These are phyloP conservation scores for Ecliptopera silaceata DNA, from an alignment of 2,888 invertebrate genomes.

Conservation along the genomic window DNA sequence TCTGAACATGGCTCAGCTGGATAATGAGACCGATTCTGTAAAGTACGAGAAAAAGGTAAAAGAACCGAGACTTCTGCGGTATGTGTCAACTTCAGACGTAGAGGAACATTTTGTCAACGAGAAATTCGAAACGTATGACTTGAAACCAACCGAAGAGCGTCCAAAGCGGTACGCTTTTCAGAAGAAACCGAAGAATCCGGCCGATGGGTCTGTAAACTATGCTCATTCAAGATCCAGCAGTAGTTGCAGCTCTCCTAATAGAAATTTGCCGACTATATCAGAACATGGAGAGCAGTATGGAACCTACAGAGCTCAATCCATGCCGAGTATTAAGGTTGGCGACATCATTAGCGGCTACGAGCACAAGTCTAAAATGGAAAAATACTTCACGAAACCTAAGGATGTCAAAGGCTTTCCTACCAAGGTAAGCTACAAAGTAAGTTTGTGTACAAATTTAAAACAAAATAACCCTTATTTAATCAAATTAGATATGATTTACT, in stretches of 20 bases:
- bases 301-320: constrained; percentile 60
- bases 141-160: constrained; percentile 65
- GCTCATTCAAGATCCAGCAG: constrained; percentile 74
- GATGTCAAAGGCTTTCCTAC: constrained; percentile 62
- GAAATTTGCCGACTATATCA: constrained; percentile 73
- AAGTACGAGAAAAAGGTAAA: constrained; percentile 75
- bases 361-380: constrained; percentile 69
- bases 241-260: constrained; percentile 73
- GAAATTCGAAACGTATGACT: constrained; percentile 73
- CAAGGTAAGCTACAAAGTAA: constrained; percentile 69
- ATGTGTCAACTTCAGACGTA: constrained; percentile 70
- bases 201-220: constrained; percentile 74
- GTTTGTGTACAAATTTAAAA: too few species aligned
- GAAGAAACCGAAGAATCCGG: constrained; percentile 72
- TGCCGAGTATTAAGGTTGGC: constrained; percentile 47
- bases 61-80: constrained; percentile 69
- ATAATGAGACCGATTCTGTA: constrained; percentile 75
- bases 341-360: constrained; percentile 60
- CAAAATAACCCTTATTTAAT: too few species aligned
- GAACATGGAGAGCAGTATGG: constrained; percentile 73
- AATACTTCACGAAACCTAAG: constrained; percentile 71
- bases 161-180: constrained; percentile 67
- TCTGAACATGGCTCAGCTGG: constrained; percentile 64
- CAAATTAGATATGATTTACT: too few species aligned
- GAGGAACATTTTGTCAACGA: constrained; percentile 70